Conservation (phyloP, 2,113 vertebrate genomes). For the Myocastor coypus region DNA sequence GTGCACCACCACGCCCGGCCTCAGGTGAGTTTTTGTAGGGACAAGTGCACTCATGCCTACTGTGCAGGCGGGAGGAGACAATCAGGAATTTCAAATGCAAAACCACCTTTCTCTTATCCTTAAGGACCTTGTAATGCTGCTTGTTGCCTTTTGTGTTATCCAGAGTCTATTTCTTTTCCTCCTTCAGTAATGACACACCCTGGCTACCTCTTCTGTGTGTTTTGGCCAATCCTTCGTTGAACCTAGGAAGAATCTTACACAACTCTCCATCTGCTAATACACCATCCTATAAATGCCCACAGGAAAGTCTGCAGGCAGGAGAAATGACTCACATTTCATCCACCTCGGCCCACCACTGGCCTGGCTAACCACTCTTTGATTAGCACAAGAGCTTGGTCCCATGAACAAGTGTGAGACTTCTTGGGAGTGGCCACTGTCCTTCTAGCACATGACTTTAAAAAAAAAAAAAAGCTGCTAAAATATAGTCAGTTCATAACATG, state of each 20-base stretch:
- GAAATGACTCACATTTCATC: neutral
- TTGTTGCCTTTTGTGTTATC: neutral
- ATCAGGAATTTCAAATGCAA: neutral
- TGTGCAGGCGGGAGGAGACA: neutral
- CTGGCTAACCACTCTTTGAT: neutral
- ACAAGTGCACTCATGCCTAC: neutral
- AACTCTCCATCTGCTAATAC: neutral
- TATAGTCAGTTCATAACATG: neutral
- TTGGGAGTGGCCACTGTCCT: rapidly evolving
- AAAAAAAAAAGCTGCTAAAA: neutral
- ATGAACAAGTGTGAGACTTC: rapidly evolving
- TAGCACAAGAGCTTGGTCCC: rapidly evolving
- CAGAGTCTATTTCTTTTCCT: neutral
- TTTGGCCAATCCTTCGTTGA: neutral
- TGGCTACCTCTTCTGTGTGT: neutral
- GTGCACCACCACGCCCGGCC: too few species aligned
- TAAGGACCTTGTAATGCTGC: neutral
- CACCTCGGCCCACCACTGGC: neutral
- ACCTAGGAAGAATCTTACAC: neutral
- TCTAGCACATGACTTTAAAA: neutral
- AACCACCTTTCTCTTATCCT: neutral
- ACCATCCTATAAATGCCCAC: neutral
- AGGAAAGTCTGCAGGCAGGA: neutral
- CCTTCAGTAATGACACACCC: neutral
- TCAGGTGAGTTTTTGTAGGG: neutral